Base-by-base conservation (phyloP, 2,888 invertebrate genomes). In the Lacanobia wlatinum region DNA sequence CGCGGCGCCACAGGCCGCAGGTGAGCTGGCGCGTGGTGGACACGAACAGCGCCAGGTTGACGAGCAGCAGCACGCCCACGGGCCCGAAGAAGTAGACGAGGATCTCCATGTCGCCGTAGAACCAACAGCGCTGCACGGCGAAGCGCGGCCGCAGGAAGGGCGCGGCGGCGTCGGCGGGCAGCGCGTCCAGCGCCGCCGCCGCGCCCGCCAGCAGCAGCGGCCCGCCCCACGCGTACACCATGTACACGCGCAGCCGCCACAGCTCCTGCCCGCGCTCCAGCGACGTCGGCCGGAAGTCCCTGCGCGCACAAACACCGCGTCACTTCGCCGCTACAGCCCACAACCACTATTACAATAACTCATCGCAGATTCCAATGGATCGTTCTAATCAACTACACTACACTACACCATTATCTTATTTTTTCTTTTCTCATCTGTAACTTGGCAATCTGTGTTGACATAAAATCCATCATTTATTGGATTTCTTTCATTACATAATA, bases 31-130 rank as follows among this genome's bases (percentile, higher is more conserved):
- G 97, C 65, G 98, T 98, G 50, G 98, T 98, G 78, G 98, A 97
- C 46, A 97, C 96, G 94, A 98, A 98, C 76, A 98, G 97, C 73
- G 98, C 96, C 76, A 98, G 96, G 93, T 98, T 98, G 82, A 98
- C 97, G 84, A 97, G 96, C 83, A 98, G 96, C 81, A 98, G 96
- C 78, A 98, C 96, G 72, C 98, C 98, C 82, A 98, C 97, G 12
- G 98, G 98, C 10, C 98, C 98, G 92, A 97, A 98, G 96, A 98
- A 98, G 94, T 98, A 98, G 9, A 98, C 97, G 83, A 98, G 96
- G 77, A 98, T 97, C 92, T 98, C 98, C 94, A 97, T 96, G 93
- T 98, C 97, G 86, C 98, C 98, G 93, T 97, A 97, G 96, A 98
- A 98, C 98, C 98, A 98, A 94, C 98, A 98, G 87, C 97, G 97